These are phyloP conservation scores for Litocranius walleri DNA, from an alignment of 2,113 vertebrate species.

Conservation along the genomic window DNA sequence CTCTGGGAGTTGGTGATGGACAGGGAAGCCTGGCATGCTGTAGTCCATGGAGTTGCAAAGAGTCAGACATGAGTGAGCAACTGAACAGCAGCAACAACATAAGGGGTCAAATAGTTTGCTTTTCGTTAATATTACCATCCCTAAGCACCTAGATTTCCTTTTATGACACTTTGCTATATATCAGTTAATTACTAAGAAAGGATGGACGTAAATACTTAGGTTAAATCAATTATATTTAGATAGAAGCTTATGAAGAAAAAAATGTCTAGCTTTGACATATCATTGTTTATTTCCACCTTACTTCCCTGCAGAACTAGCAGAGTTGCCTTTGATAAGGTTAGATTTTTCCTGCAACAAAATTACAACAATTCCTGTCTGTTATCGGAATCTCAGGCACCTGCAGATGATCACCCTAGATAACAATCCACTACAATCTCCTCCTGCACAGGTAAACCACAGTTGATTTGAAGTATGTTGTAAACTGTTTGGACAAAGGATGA, in stretches of 20 bases:
- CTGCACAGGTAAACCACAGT: constrained; percentile 89
- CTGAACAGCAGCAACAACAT: not conserved
- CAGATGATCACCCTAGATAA: constrained; percentile 95
- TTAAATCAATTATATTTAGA: constrained; percentile 2
- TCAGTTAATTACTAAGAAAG: not conserved
- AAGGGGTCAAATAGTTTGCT: not conserved
- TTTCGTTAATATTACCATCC: not conserved
- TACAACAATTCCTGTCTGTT: constrained; percentile 93
- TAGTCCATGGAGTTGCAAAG: not conserved
- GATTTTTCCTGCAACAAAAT: constrained; percentile 99
- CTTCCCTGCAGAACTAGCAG: constrained; percentile 87
- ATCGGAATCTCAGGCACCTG: constrained; percentile 91
- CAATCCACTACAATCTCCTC: constrained; percentile 95
- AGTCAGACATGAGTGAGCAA: not conserved
- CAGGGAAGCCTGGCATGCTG: not conserved
- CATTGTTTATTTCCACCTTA: constrained; percentile 50
- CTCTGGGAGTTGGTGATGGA: not conserved
- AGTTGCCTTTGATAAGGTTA: constrained; percentile 93
- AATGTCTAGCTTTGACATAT: not conserved
- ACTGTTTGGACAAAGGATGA: not conserved
- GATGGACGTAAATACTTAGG: not conserved
- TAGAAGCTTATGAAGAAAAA: constrained; percentile 3
- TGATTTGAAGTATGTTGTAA: not conserved
- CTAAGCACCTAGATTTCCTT: constrained; percentile 13
- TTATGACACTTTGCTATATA: not conserved